Conservation (phyloP, 2,888 invertebrate genomes). For the Andrena bicolor region DNA sequence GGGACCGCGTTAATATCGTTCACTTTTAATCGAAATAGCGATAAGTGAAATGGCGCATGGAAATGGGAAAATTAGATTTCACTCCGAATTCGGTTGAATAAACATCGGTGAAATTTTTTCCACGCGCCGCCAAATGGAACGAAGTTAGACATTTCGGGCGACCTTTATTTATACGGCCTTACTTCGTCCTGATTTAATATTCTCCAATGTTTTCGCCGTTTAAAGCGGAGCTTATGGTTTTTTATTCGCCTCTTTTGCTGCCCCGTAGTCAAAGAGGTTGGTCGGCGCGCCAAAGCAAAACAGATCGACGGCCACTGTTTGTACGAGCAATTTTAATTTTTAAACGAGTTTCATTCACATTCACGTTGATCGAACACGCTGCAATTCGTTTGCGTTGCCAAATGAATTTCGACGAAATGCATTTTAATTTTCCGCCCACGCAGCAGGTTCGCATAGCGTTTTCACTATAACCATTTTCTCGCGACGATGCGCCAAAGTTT, state of each 20-base stretch:
- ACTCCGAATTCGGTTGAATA: background rate
- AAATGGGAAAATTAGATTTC: background rate
- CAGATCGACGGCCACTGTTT: background rate
- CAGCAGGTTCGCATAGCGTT: background rate
- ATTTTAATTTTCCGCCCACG: background rate
- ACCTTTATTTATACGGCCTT: slow-evolving; percentile 1
- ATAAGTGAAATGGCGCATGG: background rate
- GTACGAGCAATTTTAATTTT: background rate
- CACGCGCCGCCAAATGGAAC: background rate
- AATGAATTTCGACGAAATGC: background rate
- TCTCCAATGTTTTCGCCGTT: background rate
- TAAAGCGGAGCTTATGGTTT: slow-evolving; percentile 8
- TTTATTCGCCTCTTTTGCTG: slow-evolving; percentile 12
- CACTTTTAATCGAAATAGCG: background rate
- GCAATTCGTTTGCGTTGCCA: background rate
- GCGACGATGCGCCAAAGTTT: background rate
- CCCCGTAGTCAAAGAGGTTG: background rate
- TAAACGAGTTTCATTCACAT: background rate
- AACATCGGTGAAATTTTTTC: background rate
- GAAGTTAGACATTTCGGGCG: background rate
- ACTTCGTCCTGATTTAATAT: slow-evolving; percentile 3
- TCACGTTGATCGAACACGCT: background rate
- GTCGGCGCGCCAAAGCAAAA: background rate
- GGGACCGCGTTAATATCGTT: background rate
- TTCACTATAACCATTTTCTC: background rate